Percentiles rank a stretch among this genome's conserved stretches.
These are phyloP conservation scores for Drosophila rhopaloa DNA, from an alignment of 1,140 invertebrate genomes.

Conservation along the genomic window DNA sequence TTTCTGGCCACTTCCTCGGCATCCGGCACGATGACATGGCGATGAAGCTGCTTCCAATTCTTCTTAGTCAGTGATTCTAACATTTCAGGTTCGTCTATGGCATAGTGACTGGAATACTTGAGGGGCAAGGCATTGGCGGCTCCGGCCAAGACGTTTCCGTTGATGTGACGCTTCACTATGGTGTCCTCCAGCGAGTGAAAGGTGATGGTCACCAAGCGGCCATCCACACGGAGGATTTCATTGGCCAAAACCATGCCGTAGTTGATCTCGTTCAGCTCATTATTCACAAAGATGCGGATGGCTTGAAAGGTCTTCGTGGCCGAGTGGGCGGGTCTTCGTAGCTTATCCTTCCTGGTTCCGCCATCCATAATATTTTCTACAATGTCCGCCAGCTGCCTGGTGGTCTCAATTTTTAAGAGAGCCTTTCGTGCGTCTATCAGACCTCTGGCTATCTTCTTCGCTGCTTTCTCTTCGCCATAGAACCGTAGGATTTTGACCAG, in stretches of 20 bases:
- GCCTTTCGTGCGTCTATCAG: constrained; percentile 94
- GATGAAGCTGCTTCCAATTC: constrained; percentile 91
- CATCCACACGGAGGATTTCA: constrained; percentile 91
- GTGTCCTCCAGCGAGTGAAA: constrained; percentile 98
- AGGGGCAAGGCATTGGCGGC: constrained; percentile 88
- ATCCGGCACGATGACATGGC: constrained; percentile 91
- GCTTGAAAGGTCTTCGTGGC: constrained; percentile 98
- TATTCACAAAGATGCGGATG: constrained; percentile 97
- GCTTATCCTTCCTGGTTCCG: constrained; percentile 88
- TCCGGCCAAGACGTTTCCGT: constrained; percentile 90
- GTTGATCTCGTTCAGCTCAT: constrained; percentile 98
- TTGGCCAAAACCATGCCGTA: constrained; percentile 93
- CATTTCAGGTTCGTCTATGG: constrained; percentile 86
- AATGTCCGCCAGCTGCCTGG: constrained; percentile 92
- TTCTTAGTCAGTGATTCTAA: constrained; percentile 87
- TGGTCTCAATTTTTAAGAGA: constrained; percentile 92
- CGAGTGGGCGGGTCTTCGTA: constrained; percentile 90
- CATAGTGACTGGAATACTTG: constrained; percentile 87
- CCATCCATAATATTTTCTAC: constrained; percentile 87
- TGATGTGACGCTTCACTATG: constrained; percentile 96
- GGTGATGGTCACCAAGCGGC: constrained; percentile 92
- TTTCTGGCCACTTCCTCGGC: constrained; percentile 91
- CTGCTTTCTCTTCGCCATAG: constrained; percentile 96
- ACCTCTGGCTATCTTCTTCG: constrained; percentile 94
- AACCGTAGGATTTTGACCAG: constrained; percentile 93